Conservation (phyloP, 2,113 vertebrate genomes). For the Nesospiza acunhae region DNA sequence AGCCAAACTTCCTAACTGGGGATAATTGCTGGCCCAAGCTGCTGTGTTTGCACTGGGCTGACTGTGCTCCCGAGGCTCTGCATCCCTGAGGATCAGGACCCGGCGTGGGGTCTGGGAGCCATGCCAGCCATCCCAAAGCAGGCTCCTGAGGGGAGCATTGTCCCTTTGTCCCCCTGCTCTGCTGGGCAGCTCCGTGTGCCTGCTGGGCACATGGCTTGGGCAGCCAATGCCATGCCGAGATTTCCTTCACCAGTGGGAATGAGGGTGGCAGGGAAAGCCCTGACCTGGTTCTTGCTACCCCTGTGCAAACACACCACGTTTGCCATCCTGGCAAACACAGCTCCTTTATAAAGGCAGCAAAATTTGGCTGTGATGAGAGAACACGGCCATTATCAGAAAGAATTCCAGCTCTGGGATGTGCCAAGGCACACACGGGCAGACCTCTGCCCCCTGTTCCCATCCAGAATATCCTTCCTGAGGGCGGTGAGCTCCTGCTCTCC, state of each 20-base stretch:
- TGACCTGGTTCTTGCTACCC: not conserved
- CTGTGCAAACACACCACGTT: not conserved
- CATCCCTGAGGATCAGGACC: not conserved
- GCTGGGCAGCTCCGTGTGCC: not conserved
- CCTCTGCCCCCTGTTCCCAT: not conserved
- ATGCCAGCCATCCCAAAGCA: not conserved
- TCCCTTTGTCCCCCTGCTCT: not conserved
- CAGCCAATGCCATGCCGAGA: rapidly evolving
- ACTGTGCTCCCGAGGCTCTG: not conserved
- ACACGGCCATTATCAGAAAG: rapidly evolving
- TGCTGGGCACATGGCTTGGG: not conserved
- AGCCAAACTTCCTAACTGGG: not conserved
- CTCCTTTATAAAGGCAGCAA: not conserved
- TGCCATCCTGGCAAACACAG: not conserved
- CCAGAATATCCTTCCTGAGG: not conserved
- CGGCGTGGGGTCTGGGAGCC: rapidly evolving
- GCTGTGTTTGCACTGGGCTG: not conserved
- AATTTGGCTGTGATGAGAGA: not conserved
- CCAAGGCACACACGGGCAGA: not conserved
- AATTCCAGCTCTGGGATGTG: not conserved
- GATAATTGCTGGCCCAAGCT: rapidly evolving
- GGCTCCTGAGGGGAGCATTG: not conserved
- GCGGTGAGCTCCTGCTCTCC: not conserved
- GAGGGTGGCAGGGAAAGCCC: not conserved
- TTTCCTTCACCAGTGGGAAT: rapidly evolving